Conservation (phyloP, 2,888 invertebrate genomes). For the Aspidiotus destructor region DNA sequence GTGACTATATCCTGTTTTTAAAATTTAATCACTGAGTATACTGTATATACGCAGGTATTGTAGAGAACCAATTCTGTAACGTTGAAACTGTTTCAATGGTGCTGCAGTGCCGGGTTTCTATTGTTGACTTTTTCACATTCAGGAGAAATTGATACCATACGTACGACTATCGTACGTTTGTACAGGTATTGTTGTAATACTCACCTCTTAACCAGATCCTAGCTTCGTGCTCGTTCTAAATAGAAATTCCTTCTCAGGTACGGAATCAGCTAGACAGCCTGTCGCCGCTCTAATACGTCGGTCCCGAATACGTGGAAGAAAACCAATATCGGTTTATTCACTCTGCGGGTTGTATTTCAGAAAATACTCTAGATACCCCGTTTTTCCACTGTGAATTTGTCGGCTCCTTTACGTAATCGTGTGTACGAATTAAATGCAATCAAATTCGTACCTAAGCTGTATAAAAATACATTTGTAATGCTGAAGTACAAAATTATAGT, state of each 20-base stretch:
- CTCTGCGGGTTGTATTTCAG: too few species aligned
- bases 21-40: background rate
- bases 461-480: too few species aligned
- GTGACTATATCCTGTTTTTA: slow-evolving; percentile 16
- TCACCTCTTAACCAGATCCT: background rate
- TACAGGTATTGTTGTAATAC: too few species aligned
- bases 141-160: slow-evolving; percentile 12
- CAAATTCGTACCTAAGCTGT: too few species aligned
- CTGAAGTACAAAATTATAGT: too few species aligned
- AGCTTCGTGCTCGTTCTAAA: background rate
- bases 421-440: too few species aligned
- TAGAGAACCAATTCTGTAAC: background rate
- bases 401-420: too few species aligned
- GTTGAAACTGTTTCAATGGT: background rate
- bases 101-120: background rate
- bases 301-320: too few species aligned
- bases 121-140: slow-evolving; percentile 16
- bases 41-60: background rate
- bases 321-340: too few species aligned
- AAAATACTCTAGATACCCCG: too few species aligned
- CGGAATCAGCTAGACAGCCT: background rate
- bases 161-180: background rate
- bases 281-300: background rate
- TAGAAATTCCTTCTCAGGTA: slow-evolving; percentile 1
- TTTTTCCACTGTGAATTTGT: too few species aligned